Evolutionary conservation across 2,113 vertebrate genomes (phyloP).

Genomic region (Pelmatolapia mariae): DNA sequence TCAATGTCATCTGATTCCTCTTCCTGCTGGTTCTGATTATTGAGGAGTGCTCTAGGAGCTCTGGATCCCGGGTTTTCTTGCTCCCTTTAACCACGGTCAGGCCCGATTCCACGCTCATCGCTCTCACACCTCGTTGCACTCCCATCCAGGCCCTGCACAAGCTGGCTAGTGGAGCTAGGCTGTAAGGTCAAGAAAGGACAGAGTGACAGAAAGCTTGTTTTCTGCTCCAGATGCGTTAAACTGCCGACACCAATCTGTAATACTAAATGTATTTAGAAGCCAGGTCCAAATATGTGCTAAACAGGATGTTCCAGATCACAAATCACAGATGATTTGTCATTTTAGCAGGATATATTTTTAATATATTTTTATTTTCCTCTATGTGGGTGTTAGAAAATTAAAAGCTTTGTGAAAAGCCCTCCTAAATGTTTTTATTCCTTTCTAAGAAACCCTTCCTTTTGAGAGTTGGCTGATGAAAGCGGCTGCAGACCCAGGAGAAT

Average conservation of each 20-base stretch:
- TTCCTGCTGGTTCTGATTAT: slow-evolving; percentile 58
- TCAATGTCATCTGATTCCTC: slow-evolving; percentile 38
- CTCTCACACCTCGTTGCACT: slow-evolving; percentile 39
- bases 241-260: not conserved
- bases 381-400: not conserved
- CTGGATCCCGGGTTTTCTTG: slow-evolving; percentile 6
- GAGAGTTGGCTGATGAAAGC: not conserved
- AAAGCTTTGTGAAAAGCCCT: not conserved
- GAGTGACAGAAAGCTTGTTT: not conserved
- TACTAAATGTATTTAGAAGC: not conserved
- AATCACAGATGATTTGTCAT: not conserved
- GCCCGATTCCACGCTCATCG: slow-evolving; percentile 29
- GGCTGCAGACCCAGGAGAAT: not conserved
- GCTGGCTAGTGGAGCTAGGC: not conserved
- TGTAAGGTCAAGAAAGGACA: not conserved
- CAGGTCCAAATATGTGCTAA: not conserved
- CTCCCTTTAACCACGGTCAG: slow-evolving; percentile 29
- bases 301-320: not conserved
- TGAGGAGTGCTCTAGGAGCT: slow-evolving; percentile 12
- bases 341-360: not conserved
- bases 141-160: not conserved
- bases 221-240: not conserved
- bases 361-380: not conserved
- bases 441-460: not conserved
- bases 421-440: not conserved